A percentile compares a stretch with the other conserved stretches of the same genome.
Evolutionary conservation across 1,140 invertebrate genomes (phyloP).

Genomic region (Magallana angulata): DNA sequence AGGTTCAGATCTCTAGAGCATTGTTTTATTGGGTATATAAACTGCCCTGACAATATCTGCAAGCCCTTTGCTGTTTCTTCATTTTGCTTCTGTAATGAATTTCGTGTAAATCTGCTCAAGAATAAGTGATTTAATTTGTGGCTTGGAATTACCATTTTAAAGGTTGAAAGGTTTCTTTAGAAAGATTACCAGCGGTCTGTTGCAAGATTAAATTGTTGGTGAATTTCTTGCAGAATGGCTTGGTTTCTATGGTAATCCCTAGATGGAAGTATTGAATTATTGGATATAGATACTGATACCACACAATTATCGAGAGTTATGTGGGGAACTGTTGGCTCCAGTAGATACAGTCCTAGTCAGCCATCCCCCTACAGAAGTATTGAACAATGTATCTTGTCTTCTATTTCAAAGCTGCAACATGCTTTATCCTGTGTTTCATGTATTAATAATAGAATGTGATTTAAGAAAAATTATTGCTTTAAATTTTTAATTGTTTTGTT

Average conservation of each 20-base stretch:
- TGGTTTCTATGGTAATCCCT: constrained; percentile 33
- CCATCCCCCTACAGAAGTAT: neutral
- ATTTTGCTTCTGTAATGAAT: constrained; percentile 16
- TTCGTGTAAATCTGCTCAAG: constrained; percentile 27
- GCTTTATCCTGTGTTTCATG: neutral
- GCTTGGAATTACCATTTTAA: constrained; percentile 6
- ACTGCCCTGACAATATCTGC: neutral
- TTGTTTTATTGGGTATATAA: constrained; percentile 18
- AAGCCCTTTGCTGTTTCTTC: neutral
- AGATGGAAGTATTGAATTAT: constrained; percentile 26
- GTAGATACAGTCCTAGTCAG: neutral
- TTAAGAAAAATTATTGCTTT: no score
- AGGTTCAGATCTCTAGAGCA: constrained; percentile 29
- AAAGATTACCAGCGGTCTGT: neutral
- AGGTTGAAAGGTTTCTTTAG: neutral
- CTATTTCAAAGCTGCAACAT: neutral
- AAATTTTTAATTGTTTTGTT: no score
- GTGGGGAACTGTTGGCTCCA: neutral
- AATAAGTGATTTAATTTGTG: constrained; percentile 27
- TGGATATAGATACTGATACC: constrained; percentile 13
- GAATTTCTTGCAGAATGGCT: constrained; percentile 11
- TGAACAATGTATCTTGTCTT: neutral
- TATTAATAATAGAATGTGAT: no score
- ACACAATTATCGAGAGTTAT: constrained; percentile 24
- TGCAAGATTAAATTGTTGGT: neutral